Conservation (phyloP, 2,113 vertebrate genomes). For the Brachypodius melanocephalos region DNA sequence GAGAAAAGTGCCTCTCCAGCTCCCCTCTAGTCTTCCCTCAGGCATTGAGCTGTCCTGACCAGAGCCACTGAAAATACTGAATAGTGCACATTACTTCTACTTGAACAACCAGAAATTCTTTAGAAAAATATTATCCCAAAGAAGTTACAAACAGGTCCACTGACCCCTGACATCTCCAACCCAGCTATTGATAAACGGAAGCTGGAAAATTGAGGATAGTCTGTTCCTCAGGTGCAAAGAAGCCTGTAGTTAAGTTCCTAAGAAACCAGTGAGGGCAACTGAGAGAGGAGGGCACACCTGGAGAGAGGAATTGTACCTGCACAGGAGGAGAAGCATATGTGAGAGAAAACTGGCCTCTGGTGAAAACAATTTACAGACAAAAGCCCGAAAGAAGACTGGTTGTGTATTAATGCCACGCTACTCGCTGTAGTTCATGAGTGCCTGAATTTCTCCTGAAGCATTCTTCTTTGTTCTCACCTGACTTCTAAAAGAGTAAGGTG, state of each 20-base stretch:
- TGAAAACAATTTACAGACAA: background rate
- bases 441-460: background rate
- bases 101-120: background rate
- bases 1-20: background rate
- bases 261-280: background rate
- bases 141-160: background rate
- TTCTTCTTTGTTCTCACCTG: background rate
- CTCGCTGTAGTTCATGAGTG: background rate
- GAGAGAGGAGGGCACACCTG: background rate
- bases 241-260: background rate
- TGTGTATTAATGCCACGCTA: background rate
- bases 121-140: background rate
- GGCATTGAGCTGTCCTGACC: background rate
- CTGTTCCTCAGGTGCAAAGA: background rate
- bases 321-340: rapidly evolving
- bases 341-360: background rate
- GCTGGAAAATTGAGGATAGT: background rate
- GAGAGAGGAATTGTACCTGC: background rate
- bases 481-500: constrained; percentile 15
- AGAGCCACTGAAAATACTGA: background rate
- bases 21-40: background rate
- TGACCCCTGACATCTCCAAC: background rate
- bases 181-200: background rate
- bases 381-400: background rate
- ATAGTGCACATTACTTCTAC: background rate